Evolutionary conservation across 2,888 invertebrate species (phyloP), one percentile per base, ranked within the genome.

Genomic region (Blastobasis lacticolella): DNA sequence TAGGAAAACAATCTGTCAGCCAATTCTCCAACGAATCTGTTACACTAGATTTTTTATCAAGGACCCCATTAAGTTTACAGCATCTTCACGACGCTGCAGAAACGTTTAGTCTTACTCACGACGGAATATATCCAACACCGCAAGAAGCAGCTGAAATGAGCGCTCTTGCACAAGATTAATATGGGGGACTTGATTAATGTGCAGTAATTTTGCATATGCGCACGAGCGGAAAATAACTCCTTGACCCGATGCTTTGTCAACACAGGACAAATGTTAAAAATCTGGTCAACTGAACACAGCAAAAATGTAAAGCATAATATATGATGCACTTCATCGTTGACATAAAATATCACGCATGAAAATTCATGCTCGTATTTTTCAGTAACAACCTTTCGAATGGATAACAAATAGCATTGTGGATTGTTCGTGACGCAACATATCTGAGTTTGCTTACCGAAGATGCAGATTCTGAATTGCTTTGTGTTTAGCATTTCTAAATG

Each of bases 301-400:
- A 6, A 38, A 52, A 53, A 48, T 45, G 53, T 42, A 50, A 50
- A 50, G 48, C 46, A 45, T 48, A 50, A 53, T 48, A 48, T 53
- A 53, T 45, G 53, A 53, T 53, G 53, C 53, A 48, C 48, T 53
- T 45, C 44, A 52, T 49, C 47, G 23, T 38, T 49, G 38, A 48
- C 8, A 9, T 38, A 49, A 52, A 52, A 46, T 47, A 44, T 47
- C 5, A 38, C 37, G 40, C 37, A 46, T 50, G 50, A 48, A 38
- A 53, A 48, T 50, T 48, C 38, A 10, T 23, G 10, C 40, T 38
- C 36, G 48, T 36, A 45, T 51, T 49, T 43, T 23, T 37, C 38
- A 5, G 49, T 49, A 46, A 41, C 43, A 43, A 45, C 37, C 37
- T 45, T 10, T 40, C 37, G 10, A 40, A 36, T n/a, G 6, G n/a